phyloP scores from a whole-genome alignment of 2,888 invertebrate genomes.

The Nebria salina region DNA sequence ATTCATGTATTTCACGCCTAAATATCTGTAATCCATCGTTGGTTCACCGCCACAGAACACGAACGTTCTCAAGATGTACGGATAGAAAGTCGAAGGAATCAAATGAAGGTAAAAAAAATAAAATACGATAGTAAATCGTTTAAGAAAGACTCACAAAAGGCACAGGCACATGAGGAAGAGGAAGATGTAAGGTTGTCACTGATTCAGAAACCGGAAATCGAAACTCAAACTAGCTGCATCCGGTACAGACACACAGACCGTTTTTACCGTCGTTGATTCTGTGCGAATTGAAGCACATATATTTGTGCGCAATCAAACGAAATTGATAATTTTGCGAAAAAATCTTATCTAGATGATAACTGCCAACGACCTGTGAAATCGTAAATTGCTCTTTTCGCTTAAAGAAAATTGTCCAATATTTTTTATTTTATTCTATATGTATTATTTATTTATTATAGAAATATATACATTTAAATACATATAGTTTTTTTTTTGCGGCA shows the following conservation, averaged over 20 bases:
- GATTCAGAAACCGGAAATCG: not conserved
- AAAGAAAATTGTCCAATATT: no score
- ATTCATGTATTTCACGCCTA: conserved; percentile 1
- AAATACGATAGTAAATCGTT: not conserved
- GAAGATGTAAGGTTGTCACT: not conserved
- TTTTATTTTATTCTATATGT: no score
- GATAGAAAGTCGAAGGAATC: not conserved
- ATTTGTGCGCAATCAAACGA: not conserved
- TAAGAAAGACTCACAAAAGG: not conserved
- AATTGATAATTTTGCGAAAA: not conserved
- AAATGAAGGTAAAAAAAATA: not conserved
- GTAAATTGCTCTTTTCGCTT: not conserved
- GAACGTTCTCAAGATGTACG: not conserved
- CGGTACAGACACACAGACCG: not conserved
- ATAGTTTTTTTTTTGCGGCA: no score
- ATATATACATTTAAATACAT: no score
- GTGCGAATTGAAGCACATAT: not conserved
- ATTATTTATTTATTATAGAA: no score
- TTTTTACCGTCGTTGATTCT: not conserved
- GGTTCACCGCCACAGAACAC: not conserved
- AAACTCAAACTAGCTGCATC: conserved; percentile 1
- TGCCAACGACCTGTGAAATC: not conserved
- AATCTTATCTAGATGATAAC: not conserved
- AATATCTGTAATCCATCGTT: not conserved
- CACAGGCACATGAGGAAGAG: not conserved